These are phyloP conservation scores for Hydrozoanthus tunicans DNA, from an alignment of 64 coral and sea anemone species.

Conservation along the genomic window DNA sequence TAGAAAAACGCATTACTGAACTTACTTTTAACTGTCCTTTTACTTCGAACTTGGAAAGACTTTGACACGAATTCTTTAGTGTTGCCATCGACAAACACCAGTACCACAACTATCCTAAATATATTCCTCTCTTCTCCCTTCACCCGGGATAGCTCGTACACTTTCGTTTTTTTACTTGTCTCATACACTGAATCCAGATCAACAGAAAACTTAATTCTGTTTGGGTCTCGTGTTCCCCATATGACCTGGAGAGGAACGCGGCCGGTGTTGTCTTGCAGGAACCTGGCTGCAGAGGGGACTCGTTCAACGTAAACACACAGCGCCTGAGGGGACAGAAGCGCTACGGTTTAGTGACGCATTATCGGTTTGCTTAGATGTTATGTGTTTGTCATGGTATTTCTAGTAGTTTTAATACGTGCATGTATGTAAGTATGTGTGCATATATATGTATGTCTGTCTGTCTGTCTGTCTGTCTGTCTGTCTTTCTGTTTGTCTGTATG, in stretches of 20 bases:
- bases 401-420: not conserved
- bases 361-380: no score
- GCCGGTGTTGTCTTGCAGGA: slow-evolving; percentile 80
- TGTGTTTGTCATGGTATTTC: no score
- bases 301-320: slow-evolving; percentile 80
- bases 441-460: not conserved
- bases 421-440: not conserved
- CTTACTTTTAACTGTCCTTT: no score
- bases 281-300: slow-evolving; percentile 76
- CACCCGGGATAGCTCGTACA: slow-evolving; percentile 88
- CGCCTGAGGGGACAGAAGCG: slow-evolving; percentile 20
- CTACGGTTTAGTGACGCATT: not conserved
- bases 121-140: slow-evolving; percentile 92
- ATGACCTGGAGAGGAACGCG: slow-evolving; percentile 74
- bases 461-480: not conserved
- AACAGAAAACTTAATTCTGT: slow-evolving; percentile 64
- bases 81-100: slow-evolving; percentile 76
- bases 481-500: not conserved
- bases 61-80: slow-evolving; percentile 80
- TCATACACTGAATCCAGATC: slow-evolving; percentile 91
- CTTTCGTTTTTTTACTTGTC: slow-evolving; percentile 64
- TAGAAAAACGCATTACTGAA: no score
- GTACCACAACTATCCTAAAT: slow-evolving; percentile 69
- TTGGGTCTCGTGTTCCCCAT: slow-evolving; percentile 59
- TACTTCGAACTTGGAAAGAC: slow-evolving; percentile 51